Percentiles rank a stretch among this genome's conserved stretches.
These are phyloP conservation scores for Alca torda DNA, from an alignment of 2,797 vertebrate genomes.

Conservation along the genomic window DNA sequence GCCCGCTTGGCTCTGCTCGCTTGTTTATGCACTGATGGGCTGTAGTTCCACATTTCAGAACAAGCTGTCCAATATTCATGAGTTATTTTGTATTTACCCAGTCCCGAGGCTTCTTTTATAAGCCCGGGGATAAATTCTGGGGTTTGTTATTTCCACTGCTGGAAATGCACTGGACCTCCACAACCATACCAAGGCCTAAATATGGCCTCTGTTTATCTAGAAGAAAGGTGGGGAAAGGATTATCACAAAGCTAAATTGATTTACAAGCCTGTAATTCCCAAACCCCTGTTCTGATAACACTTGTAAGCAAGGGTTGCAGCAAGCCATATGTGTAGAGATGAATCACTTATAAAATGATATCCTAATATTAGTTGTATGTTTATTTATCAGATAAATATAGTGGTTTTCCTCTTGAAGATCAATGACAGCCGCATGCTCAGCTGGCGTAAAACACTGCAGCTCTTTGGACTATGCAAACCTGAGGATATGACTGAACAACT, in stretches of 20 bases:
- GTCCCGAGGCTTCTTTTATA: constrained; percentile 18
- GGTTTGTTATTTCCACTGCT: constrained; percentile 25
- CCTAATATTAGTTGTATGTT: neutral
- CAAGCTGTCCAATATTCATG: constrained; percentile 59
- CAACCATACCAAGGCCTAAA: neutral
- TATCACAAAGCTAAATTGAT: neutral
- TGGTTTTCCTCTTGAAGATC: neutral
- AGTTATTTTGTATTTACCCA: constrained; percentile 49
- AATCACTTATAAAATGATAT: neutral
- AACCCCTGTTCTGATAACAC: neutral
- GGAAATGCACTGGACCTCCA: neutral
- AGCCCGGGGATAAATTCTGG: constrained; percentile 7
- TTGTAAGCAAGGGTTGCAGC: neutral
- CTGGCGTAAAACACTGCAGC: neutral
- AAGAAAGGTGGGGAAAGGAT: neutral
- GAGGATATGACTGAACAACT: neutral
- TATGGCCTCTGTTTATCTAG: neutral
- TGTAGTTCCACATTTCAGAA: constrained; percentile 49
- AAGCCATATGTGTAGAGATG: neutral
- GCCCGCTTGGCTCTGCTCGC: constrained; percentile 10
- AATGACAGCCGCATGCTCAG: neutral
- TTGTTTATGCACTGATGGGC: constrained; percentile 45
- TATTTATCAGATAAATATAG: neutral
- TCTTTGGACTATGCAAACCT: neutral
- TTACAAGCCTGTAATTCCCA: constrained; percentile 10